phyloP scores from a whole-genome alignment of 2,888 invertebrate species.

The Drosophila hawaiiensis region DNA sequence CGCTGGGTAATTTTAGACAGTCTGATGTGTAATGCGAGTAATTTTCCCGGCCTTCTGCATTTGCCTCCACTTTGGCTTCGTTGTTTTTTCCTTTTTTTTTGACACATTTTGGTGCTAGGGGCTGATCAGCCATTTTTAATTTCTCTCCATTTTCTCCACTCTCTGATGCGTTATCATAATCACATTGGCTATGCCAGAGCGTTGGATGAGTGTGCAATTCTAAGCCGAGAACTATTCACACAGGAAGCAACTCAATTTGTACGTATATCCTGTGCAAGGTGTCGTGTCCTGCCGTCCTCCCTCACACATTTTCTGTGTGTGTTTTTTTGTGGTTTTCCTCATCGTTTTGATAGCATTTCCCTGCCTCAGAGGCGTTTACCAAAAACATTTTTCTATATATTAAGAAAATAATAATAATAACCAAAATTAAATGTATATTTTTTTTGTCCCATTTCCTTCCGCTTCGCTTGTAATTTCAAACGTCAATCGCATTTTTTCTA shows the following conservation, averaged over 20 bases:
- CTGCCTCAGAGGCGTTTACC: slow-evolving; percentile 10
- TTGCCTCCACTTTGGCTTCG: background rate
- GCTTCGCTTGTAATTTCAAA: slow-evolving; percentile 71
- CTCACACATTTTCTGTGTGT: slow-evolving; percentile 1
- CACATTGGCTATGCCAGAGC: slow-evolving; percentile 69
- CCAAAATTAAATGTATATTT: background rate
- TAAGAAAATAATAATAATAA: slow-evolving; percentile 2
- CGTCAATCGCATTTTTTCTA: slow-evolving; percentile 20
- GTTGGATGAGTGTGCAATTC: slow-evolving; percentile 70
- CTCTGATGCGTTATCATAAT: slow-evolving; percentile 62
- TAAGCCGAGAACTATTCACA: slow-evolving; percentile 28
- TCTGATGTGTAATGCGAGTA: slow-evolving; percentile 64
- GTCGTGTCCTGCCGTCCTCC: slow-evolving; percentile 17
- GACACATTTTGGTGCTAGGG: slow-evolving; percentile 34
- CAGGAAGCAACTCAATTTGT: slow-evolving; percentile 78
- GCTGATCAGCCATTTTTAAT: slow-evolving; percentile 16
- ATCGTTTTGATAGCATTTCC: slow-evolving; percentile 54
- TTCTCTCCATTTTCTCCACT: slow-evolving; percentile 11
- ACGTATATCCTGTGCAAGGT: slow-evolving; percentile 66
- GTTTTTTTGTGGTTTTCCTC: slow-evolving; percentile 64
- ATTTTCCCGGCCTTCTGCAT: slow-evolving; percentile 22
- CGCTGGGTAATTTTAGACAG: slow-evolving; percentile 66
- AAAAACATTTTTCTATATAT: slow-evolving; percentile 19
- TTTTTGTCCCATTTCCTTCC: slow-evolving; percentile 65
- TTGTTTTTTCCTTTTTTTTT: background rate